Evolutionary conservation across 2,888 invertebrate genomes (phyloP).

Genomic region (Pristionchus japonicus): DNA sequence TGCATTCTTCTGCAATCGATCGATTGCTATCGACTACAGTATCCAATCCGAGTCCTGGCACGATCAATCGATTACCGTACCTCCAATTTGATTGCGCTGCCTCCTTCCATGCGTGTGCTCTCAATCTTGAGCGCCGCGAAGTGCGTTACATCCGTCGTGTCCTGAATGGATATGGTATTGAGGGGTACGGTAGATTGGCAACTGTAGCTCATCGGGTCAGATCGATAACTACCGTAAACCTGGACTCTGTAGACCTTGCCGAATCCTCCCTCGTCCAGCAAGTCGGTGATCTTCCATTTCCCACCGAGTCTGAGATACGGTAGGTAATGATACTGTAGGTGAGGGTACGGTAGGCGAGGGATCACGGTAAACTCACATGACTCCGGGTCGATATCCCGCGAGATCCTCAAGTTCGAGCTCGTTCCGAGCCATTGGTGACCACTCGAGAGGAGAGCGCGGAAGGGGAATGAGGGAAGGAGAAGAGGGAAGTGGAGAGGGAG

Average conservation of each 20-base stretch:
- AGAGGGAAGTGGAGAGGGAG: neutral
- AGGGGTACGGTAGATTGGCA: neutral
- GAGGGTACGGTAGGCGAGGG: neutral
- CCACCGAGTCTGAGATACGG: neutral
- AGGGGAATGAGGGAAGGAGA: neutral
- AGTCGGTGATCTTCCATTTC: conserved; percentile 8
- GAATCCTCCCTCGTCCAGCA: conserved; percentile 27
- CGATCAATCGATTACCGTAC: conserved; percentile 1
- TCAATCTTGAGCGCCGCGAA: conserved; percentile 57
- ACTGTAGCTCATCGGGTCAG: neutral
- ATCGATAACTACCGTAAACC: neutral
- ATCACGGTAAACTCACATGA: neutral
- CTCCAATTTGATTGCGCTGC: conserved; percentile 56
- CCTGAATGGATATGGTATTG: neutral
- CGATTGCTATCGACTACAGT: too few species aligned
- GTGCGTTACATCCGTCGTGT: neutral
- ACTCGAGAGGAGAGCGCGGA: neutral
- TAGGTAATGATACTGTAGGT: neutral
- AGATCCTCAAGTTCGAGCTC: neutral
- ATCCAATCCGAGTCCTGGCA: too few species aligned
- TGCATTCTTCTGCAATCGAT: conserved; percentile 9
- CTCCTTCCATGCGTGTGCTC: conserved; percentile 54
- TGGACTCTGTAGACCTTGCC: conserved; percentile 17
- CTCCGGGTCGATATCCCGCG: neutral
- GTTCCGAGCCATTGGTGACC: neutral